Conservation (phyloP, 2,888 invertebrate species). For the Eugnorisma glareosa region DNA sequence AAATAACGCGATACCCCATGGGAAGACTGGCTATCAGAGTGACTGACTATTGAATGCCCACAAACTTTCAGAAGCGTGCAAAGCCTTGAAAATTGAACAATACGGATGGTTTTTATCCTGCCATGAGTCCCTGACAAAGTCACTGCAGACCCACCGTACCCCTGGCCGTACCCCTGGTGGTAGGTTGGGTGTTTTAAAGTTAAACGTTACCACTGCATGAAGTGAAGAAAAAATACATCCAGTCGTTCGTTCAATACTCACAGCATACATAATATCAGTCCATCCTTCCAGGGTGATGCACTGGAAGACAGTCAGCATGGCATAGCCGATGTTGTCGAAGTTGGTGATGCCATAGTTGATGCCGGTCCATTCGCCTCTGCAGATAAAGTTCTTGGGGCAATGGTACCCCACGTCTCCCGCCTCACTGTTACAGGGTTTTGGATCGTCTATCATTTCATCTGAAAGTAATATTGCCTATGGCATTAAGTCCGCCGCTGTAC, state of each 20-base stretch:
- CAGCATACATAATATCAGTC: constrained; percentile 99
- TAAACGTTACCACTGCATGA: too few relatives aligned
- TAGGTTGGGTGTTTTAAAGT: too few relatives aligned
- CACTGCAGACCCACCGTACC: too few relatives aligned
- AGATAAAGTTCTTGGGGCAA: constrained; percentile 88
- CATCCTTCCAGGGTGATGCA: constrained; percentile 99
- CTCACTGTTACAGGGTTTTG: constrained; percentile 90
- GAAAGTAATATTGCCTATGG: too few relatives aligned
- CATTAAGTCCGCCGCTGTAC: too few relatives aligned
- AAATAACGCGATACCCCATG: not conserved
- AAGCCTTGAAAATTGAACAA: not conserved
- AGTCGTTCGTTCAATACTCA: constrained; percentile 87
- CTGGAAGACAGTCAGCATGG: constrained; percentile 99
- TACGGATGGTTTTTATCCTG: not conserved
- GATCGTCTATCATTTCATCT: constrained; percentile 75
- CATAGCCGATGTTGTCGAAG: constrained; percentile 99
- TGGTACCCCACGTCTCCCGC: constrained; percentile 92
- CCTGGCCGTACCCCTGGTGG: too few relatives aligned
- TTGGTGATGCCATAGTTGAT: constrained; percentile 99
- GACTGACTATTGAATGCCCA: not conserved
- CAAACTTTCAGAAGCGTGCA: not conserved
- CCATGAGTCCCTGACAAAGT: not conserved
- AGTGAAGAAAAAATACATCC: not conserved
- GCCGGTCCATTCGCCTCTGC: constrained; percentile 93
- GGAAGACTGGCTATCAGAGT: not conserved